A percentile compares a stretch with the other conserved stretches of the same genome.
Conservation (phyloP, 2,888 invertebrate species). For the Aphodius granarius region DNA sequence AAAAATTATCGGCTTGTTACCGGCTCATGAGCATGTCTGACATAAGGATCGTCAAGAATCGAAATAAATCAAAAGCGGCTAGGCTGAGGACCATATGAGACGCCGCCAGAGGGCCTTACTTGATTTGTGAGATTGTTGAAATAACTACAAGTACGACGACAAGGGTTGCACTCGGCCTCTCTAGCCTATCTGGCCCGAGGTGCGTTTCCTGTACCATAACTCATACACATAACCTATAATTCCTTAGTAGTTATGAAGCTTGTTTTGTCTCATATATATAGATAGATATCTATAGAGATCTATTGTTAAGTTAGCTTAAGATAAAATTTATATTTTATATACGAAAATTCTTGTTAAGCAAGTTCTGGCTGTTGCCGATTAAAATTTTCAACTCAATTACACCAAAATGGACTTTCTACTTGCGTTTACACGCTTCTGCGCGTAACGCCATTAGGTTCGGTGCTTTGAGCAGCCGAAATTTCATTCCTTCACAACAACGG, state of each 20-base stretch:
- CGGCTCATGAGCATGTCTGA: background rate
- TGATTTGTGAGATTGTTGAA: conserved; percentile 20
- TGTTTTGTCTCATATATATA: background rate
- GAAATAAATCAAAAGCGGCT: background rate
- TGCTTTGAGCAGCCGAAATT: background rate
- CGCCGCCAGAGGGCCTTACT: background rate
- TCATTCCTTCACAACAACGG: background rate
- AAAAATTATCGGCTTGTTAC: background rate
- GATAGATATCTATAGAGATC: no score
- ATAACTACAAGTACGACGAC: conserved; percentile 12
- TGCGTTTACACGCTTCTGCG: background rate
- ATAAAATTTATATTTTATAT: background rate
- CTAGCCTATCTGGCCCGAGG: background rate
- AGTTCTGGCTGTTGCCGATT: background rate
- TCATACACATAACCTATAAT: background rate
- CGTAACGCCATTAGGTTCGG: background rate
- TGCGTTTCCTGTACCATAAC: background rate
- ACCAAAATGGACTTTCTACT: background rate
- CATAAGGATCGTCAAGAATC: conserved; percentile 2
- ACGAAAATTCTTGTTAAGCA: background rate
- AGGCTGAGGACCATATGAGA: background rate
- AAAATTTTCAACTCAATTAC: background rate
- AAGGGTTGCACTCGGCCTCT: background rate
- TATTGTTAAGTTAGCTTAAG: no score
- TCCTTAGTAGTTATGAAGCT: background rate